Percentiles rank a stretch among this genome's conserved stretches.
Evolutionary conservation across 2,113 vertebrate genomes (phyloP).

Genomic region (Vombatus ursinus): DNA sequence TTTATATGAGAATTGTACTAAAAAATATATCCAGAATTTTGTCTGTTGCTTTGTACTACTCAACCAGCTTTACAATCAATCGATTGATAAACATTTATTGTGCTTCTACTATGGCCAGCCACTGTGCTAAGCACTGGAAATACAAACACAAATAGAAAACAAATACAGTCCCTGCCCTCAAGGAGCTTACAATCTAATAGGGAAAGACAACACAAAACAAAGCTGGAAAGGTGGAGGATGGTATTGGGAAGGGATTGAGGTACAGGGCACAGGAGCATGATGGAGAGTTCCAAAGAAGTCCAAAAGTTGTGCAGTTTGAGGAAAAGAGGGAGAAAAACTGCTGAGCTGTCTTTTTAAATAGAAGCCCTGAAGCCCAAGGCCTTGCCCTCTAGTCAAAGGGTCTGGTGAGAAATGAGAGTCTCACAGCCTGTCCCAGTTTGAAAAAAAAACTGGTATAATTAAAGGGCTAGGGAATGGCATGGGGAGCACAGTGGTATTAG

Average conservation of each 20-base stretch:
- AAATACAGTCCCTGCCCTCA: background rate
- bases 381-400: background rate
- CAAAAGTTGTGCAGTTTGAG: background rate
- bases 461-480: fast-evolving
- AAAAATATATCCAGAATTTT: background rate
- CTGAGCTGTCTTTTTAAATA: background rate
- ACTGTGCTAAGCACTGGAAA: background rate
- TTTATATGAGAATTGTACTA: background rate
- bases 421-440: background rate
- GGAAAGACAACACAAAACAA: background rate
- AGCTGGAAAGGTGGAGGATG: background rate
- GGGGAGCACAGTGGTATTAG: background rate
- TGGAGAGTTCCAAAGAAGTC: background rate
- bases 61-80: background rate
- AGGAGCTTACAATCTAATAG: background rate
- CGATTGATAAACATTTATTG: background rate
- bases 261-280: background rate
- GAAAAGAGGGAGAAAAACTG: background rate
- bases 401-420: background rate
- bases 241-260: background rate
- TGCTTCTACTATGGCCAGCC: background rate
- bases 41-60: background rate
- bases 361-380: background rate
- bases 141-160: background rate
- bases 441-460: background rate